Conservation (phyloP, 2,797 vertebrate species). For the Sebastolobus altivelis region DNA sequence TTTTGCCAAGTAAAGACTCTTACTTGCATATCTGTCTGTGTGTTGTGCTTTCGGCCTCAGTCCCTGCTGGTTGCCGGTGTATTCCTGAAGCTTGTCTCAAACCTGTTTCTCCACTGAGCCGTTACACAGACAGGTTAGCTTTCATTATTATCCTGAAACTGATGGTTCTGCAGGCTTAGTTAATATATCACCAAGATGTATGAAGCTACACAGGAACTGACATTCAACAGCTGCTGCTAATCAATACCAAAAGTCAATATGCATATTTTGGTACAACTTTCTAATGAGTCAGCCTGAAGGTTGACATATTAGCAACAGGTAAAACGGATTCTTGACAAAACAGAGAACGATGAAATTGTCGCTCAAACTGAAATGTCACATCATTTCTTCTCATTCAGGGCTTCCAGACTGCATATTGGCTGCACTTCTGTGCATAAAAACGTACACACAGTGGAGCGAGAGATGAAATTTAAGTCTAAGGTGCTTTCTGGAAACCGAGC, state of each 20-base stretch:
- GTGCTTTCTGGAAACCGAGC: constrained; percentile 56
- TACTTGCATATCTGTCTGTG: neutral
- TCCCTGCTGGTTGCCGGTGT: no score
- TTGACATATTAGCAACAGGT: neutral
- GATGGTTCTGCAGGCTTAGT: neutral
- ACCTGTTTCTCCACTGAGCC: neutral
- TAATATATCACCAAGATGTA: neutral
- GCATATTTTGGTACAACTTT: neutral
- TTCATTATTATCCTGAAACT: neutral
- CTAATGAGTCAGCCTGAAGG: neutral
- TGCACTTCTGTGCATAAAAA: constrained; percentile 7
- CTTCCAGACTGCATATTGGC: constrained; percentile 7
- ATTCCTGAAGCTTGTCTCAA: no score
- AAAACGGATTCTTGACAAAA: constrained; percentile 12
- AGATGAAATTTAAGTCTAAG: constrained; percentile 52
- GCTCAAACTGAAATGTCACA: constrained; percentile 34
- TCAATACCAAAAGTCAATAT: neutral
- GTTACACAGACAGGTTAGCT: neutral
- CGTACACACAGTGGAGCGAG: constrained; percentile 6
- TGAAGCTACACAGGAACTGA: neutral
- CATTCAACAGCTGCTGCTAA: neutral
- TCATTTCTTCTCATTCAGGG: constrained; percentile 14
- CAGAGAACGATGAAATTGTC: constrained; percentile 6
- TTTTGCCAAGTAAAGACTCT: no score
- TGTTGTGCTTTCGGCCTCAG: no score